Evolutionary conservation across 1,140 invertebrate genomes (phyloP).

Genomic region (Bradynema listronoti): DNA sequence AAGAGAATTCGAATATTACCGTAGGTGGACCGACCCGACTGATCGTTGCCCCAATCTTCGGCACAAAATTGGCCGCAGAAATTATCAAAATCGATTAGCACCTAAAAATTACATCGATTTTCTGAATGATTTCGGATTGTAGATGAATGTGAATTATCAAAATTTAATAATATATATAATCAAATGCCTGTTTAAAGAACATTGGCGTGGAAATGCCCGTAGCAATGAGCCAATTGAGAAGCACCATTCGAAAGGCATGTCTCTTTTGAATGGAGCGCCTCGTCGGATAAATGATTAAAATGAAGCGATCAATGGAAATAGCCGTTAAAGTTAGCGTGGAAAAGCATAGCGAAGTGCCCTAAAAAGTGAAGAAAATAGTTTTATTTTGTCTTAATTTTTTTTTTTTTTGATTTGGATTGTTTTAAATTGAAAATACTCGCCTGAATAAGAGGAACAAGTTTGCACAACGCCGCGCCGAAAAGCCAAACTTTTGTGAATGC

Average conservation of each 20-base stretch:
- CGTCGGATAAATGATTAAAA: slow-evolving; percentile 52
- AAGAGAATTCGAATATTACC: slow-evolving; percentile 15
- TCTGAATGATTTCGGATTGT: slow-evolving; percentile 1
- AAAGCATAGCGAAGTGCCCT: slow-evolving; percentile 52
- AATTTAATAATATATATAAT: not conserved
- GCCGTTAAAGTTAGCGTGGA: slow-evolving; percentile 54
- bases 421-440: slow-evolving; percentile 17
- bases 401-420: not conserved
- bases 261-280: slow-evolving; percentile 49
- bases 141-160: not conserved
- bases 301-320: slow-evolving; percentile 56
- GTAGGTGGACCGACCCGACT: slow-evolving; percentile 22
- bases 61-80: slow-evolving; percentile 43
- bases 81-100: slow-evolving; percentile 22
- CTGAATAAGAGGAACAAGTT: slow-evolving; percentile 43
- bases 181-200: slow-evolving; percentile 41
- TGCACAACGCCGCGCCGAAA: slow-evolving; percentile 49
- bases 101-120: too few relatives aligned
- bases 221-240: slow-evolving; percentile 33
- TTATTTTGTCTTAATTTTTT: slow-evolving; percentile 1
- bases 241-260: slow-evolving; percentile 50
- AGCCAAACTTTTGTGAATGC: slow-evolving; percentile 56
- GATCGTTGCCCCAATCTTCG: slow-evolving; percentile 36
- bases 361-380: slow-evolving; percentile 10
- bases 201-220: slow-evolving; percentile 34